Evolutionary conservation across 2,113 vertebrate genomes (phyloP), one percentile per base, ranked within the genome.

Genomic region (Promerops cafer): DNA sequence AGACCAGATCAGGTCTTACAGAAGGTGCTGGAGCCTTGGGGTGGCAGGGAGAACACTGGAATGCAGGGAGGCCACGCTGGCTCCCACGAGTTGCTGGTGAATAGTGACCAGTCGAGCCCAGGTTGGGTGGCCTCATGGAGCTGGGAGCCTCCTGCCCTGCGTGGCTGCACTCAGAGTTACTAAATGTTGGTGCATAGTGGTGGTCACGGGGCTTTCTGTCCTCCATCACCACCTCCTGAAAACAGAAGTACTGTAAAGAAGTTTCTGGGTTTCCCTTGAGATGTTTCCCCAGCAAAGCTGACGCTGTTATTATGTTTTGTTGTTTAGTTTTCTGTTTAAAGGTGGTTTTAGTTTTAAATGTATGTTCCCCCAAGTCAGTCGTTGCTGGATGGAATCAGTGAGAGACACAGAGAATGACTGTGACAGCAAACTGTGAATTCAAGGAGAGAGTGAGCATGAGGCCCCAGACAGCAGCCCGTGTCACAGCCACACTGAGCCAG

Each of bases 131-230:
- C 54, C 39, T 47, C 3, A 4, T 16, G 77, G 50, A 72, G 84
- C 69, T 77, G 22, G 61, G 50, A 49, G 24, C 26, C 21, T 28
- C 53, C 84, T 50, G 42, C 44, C 45, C 47, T 37, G 84, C 6
- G 11, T 6, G 10, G 52, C 42, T 45, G 2, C 0, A 0, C 66
- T 60, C 0, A 0, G n/a, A 23, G 31, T 37, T 39, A 2, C 26
- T 42, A 9, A 28, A 20, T 28, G 13, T 0, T 14, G 45, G 84
- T 93, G 66, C 71, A 6, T 7, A 6, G 28, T 42, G 60, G 50
- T 72, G 40, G 21, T 7, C 54, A 6, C 8, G 56, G 52, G 24
- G 3, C 27, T 79, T 53, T 71, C 54, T 70, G 42, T 57, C 68
- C 23, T 85, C 71, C 10, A 1, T 35, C 90, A 31, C 26, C 63